Conservation (phyloP, 2,113 vertebrate species). For the Etheostoma spectabile region DNA sequence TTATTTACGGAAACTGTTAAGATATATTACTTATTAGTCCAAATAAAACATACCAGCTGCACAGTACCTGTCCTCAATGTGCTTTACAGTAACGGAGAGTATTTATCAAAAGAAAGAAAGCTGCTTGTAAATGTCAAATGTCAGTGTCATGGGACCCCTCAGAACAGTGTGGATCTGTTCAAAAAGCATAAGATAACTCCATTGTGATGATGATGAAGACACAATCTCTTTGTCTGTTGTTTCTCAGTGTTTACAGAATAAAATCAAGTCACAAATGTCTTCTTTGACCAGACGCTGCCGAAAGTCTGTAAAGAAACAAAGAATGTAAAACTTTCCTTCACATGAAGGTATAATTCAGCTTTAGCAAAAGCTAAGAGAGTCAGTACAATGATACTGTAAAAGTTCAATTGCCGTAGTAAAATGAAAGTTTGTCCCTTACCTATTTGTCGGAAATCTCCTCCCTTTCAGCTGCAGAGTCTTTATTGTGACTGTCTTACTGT, state of each 20-base stretch:
- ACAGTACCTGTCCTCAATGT: background rate
- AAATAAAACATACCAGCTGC: background rate
- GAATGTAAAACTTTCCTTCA: background rate
- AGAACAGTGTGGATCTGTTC: background rate
- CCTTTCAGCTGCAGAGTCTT: slow-evolving; percentile 21
- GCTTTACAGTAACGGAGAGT: background rate
- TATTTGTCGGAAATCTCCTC: background rate
- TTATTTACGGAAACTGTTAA: background rate
- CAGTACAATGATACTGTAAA: background rate
- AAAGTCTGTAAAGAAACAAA: slow-evolving; percentile 1
- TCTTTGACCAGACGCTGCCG: background rate
- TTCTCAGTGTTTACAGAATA: background rate
- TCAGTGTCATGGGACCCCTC: background rate
- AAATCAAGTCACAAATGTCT: background rate
- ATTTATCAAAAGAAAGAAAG: slow-evolving; percentile 8
- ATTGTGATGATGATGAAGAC: background rate
- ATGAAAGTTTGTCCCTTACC: slow-evolving; percentile 30
- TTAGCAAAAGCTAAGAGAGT: background rate
- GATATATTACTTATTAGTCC: background rate
- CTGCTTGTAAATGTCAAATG: background rate
- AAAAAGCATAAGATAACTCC: slow-evolving; percentile 1
- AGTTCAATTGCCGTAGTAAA: background rate
- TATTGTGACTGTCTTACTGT: slow-evolving; percentile 27
- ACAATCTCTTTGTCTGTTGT: background rate
- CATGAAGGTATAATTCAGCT: background rate